Base-by-base conservation (phyloP, 92 coral and sea anemone species). In the Bergia puertoricense region DNA sequence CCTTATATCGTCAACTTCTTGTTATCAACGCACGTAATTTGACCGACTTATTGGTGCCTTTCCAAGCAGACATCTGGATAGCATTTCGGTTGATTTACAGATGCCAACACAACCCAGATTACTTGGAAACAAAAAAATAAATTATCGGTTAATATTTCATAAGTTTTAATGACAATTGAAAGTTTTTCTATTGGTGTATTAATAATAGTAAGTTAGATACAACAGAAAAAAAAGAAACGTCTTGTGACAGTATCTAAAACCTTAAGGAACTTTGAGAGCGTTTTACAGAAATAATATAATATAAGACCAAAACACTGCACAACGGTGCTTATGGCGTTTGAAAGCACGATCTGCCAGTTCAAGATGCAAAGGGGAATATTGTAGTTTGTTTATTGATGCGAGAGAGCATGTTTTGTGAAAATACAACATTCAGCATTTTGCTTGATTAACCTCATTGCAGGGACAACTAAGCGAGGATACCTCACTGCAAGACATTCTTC, bases 71-170 rank as follows among this genome's bases (percentile, higher is more conserved):
- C 48, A 41, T 76, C 22, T 76, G 4, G 80, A 76, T 76, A 82
- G 5, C 75, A 41, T 67, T 65, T 46, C 39, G 37, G 4, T 38
- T 41, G 45, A 48, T 72, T 36, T 69, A 23, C 22, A 18, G 78
- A 84, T 30, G 77, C 39, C 6, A 15, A 22, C 43, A 45, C 78
- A 23, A n/a, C 45, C 14, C 22, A n/a, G 15, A 84, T 15, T 16
- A 66, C 44, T 84, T 11, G 30, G 46, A 84, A 71, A 84, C 79
- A 84, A 71, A 84, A 30, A 84, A 82, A 44, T 11, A 16, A 80
- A 80, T 51, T 38, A 57, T 72, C 42, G 38, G 40, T 84, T 46
- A 84, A 84, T 84, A 84, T 71, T 71, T 84, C 41, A 84, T 84
- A 69, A 71, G 46, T 14, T 71, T 84, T 84, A 6, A 36, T 46